Evolutionary conservation across 2,888 invertebrate genomes (phyloP).

Genomic region (Leucophenga maculata): DNA sequence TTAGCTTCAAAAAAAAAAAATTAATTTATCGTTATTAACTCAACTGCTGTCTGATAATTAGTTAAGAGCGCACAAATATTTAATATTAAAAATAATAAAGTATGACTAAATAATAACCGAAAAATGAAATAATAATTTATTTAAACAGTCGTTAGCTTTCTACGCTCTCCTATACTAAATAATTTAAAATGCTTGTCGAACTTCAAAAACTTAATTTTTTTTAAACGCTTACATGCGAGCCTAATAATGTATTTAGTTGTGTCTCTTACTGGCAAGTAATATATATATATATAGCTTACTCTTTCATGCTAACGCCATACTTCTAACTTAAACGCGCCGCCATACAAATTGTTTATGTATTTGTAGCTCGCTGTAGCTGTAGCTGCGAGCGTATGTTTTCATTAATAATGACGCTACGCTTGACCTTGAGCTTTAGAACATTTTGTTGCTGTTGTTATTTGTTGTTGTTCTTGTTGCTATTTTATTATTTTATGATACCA

Average conservation of each 20-base stretch:
- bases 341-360: too few species aligned
- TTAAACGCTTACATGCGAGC: too few species aligned
- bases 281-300: too few species aligned
- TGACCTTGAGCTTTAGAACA: conserved; percentile 63
- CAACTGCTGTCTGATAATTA: conserved; percentile 42
- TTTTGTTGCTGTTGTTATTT: conserved; percentile 30
- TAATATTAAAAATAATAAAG: conserved; percentile 7
- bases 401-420: conserved; percentile 61
- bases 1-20: background rate
- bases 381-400: conserved; percentile 39
- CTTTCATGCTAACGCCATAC: too few species aligned
- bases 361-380: conserved; percentile 4
- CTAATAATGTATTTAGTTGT: too few species aligned
- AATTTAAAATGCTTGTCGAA: background rate
- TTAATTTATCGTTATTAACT: conserved; percentile 32
- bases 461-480: conserved; percentile 25
- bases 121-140: conserved; percentile 49
- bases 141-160: conserved; percentile 48
- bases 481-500: conserved; percentile 12
- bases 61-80: conserved; percentile 21
- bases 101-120: conserved; percentile 36
- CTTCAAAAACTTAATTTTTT: background rate
- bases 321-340: too few species aligned
- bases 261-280: too few species aligned
- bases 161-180: background rate